phyloP scores from a whole-genome alignment of 2,797 vertebrate genomes.

The Lateolabrax maculatus region DNA sequence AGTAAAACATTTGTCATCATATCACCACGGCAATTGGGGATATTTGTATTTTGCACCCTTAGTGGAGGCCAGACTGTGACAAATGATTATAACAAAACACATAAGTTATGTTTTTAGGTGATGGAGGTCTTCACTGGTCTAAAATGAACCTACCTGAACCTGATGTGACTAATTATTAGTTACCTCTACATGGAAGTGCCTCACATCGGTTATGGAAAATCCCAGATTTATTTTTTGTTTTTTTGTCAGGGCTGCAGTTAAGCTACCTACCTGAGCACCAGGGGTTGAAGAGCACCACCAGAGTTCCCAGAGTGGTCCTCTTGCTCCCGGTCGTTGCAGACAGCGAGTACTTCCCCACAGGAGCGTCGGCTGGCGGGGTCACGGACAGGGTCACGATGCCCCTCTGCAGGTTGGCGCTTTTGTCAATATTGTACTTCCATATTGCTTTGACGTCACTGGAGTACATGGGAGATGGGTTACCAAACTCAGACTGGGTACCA shows the following conservation, averaged over 20 bases:
- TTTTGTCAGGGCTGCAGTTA: background rate
- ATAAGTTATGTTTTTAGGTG: no score
- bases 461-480: constrained; percentile 16
- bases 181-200: no score
- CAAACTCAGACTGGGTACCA: constrained; percentile 13
- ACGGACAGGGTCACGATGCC: constrained; percentile 10
- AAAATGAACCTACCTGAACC: no score
- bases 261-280: constrained; percentile 76
- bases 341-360: constrained; percentile 4
- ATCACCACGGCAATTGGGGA: no score
- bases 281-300: constrained; percentile 83
- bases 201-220: no score
- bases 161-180: no score
- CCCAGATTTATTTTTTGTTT: no score
- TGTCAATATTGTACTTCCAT: background rate
- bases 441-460: background rate
- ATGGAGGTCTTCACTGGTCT: no score
- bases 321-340: background rate
- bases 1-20: no score
- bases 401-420: background rate
- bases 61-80: no score
- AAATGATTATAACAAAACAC: no score
- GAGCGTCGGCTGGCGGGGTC: constrained; percentile 6
- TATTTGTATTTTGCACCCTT: no score
- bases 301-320: constrained; percentile 24